Conservation (phyloP, 23 tunicate genomes). For the Styela clava region DNA sequence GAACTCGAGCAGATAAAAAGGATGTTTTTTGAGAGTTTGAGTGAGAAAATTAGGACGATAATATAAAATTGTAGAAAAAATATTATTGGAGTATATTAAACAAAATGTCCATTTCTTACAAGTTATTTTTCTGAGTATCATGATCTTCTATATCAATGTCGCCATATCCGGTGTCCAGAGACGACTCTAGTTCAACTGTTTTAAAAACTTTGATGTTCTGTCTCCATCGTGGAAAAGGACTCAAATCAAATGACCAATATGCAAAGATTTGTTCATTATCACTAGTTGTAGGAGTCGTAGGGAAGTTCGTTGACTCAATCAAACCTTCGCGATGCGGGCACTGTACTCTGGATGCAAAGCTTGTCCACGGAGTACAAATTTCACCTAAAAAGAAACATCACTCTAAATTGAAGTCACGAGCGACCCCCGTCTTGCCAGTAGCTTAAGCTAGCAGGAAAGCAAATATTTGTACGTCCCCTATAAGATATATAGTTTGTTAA, state of each 20-base stretch:
- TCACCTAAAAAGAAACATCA: background rate
- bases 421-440: too few relatives aligned
- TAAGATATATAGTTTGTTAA: too few relatives aligned
- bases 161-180: slow-evolving; percentile 3
- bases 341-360: background rate
- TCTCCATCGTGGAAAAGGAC: background rate
- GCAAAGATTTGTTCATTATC: background rate
- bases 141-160: slow-evolving; percentile 7
- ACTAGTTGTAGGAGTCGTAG: background rate
- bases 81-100: too few relatives aligned
- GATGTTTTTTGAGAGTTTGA: too few relatives aligned
- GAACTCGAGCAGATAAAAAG: too few relatives aligned
- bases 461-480: too few relatives aligned
- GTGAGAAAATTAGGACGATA: too few relatives aligned
- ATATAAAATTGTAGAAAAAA: too few relatives aligned
- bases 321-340: slow-evolving; percentile 7
- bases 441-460: too few relatives aligned
- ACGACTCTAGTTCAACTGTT: background rate
- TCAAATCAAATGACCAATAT: slow-evolving; percentile 1
- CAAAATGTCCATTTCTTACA: too few relatives aligned
- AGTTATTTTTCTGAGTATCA: background rate
- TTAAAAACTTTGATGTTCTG: background rate
- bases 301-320: slow-evolving; percentile 6
- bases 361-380: background rate
- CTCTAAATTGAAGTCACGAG: background rate